Evolutionary conservation across 2,888 invertebrate species (phyloP).

Genomic region (Hemistola chrysoprasaria): DNA sequence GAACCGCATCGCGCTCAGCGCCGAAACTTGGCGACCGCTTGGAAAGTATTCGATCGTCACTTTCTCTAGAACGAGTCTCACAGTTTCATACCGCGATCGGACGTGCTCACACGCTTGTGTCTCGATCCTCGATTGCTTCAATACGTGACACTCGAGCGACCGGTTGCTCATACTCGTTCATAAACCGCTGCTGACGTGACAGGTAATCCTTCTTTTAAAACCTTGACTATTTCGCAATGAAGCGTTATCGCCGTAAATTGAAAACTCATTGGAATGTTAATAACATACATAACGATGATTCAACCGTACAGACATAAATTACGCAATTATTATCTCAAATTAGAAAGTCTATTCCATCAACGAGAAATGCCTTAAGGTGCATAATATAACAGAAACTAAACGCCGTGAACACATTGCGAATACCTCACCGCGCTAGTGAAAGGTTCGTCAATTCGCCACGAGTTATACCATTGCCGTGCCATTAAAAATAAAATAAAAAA

Average conservation of each 20-base stretch:
- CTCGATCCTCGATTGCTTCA: slow-evolving; percentile 6
- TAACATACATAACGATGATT: neutral
- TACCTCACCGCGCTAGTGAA: slow-evolving; percentile 50
- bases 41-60: slow-evolving; percentile 74
- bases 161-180: slow-evolving; percentile 17
- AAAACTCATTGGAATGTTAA: neutral
- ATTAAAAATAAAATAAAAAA: slow-evolving; percentile 65
- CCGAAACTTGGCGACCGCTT: slow-evolving; percentile 57
- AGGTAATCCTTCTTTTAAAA: slow-evolving; percentile 9
- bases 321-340: slow-evolving; percentile 9
- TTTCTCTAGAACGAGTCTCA: slow-evolving; percentile 71
- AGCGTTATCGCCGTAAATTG: neutral
- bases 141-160: slow-evolving; percentile 12
- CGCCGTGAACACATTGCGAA: slow-evolving; percentile 26
- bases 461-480: slow-evolving; percentile 55
- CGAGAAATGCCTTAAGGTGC: slow-evolving; percentile 13
- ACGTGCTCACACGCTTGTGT: slow-evolving; percentile 36
- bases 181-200: slow-evolving; percentile 14
- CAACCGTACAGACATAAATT: neutral
- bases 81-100: slow-evolving; percentile 41
- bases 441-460: slow-evolving; percentile 59
- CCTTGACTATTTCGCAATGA: neutral
- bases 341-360: slow-evolving; percentile 20
- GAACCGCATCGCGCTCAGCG: slow-evolving; percentile 34
- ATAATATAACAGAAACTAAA: slow-evolving; percentile 13